Base-by-base conservation (phyloP, 2,797 vertebrate species). In the Melanotaenia maccullochi region DNA sequence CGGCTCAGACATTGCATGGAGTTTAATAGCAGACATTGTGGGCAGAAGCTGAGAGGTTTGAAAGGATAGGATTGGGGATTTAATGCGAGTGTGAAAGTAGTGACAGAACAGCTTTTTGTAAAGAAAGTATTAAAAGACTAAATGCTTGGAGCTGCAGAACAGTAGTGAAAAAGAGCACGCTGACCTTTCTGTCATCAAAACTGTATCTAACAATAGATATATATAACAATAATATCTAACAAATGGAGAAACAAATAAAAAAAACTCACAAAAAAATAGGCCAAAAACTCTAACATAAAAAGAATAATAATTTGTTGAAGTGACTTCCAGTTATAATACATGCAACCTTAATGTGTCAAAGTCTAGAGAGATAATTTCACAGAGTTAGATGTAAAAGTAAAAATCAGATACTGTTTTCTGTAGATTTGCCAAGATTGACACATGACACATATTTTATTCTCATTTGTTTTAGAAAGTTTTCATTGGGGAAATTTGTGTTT, bases 301-400 rank as follows among this genome's bases (percentile, higher is more conserved):
- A 20, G 63, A 71, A 60, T 75, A 65, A 35, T 60, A 69, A 67
- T 78, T 71, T 11, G 35, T 79, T 65, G 56, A 77, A 75, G 79
- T 49, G 65, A 76, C 38, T 54, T 44, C 18, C 16, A 44, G 1
- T 44, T 18, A 20, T 18, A 16, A 20, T 20, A 44, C 42, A 18
- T 2, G 5, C 42, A 42, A 5, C 14, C 1, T 40, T 9, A 3
- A 14, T 42, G 14, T 12, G 11, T 38, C 38, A 44, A 18, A 44
- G 16, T 18, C 16, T 44, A 44, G 1, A 44, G 16, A 16, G 42
- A 44, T 5, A 18, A 20, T 44, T 44, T 20, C 42, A 44, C 18
- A 44, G 16, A 44, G 5, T 5, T 20, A 20, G 5, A 44, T 44
- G 5, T 44, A 42, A 42, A 16, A 42, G 3, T 13, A 38, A 36